Base-by-base conservation (phyloP, 2,797 vertebrate genomes). In the Anniella stebbinsi region DNA sequence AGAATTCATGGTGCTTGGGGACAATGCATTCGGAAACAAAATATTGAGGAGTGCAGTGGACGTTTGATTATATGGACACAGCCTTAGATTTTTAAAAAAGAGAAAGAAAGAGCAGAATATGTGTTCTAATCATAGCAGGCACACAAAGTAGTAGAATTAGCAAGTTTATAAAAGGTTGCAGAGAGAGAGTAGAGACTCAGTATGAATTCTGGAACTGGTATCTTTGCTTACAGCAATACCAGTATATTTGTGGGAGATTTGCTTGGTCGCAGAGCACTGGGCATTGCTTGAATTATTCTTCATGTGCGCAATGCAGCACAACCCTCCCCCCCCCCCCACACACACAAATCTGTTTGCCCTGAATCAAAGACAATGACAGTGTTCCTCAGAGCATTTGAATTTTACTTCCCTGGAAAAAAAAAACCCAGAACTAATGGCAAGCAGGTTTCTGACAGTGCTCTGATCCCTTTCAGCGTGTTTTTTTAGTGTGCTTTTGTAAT, bases 261-360 rank as follows among this genome's bases (percentile, higher is more conserved):
- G 4, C 73, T 91, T 17, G 81, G 90, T 1, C 0, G 67, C 60
- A 91, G 86, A 75, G 25, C 88, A 77, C 83, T 90, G 67, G 25
- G 80, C 87, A 92, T 89, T 91, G 17, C 87, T 93, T 80, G 0
- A 0, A 77, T 91, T 63, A 21, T 63, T 78, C 0, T 0, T 88
- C 70, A 67, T 87, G 66, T 2, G 2, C 85, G 33, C n/a, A n/a
- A n/a, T n/a, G n/a, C 5, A 23, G 80, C 72, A 89, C 48, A 89
- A 30, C 28, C 15, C 51, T 2, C 66, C 67, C 23, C 15, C n/a
- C 54, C n/a, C 36, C 23, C n/a, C 13, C 18, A 57, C 30, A n/a
- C 89, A n/a, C n/a, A 82, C 78, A 38, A 36, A 8, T n/a, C 36
- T 30, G 87, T 69, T 90, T 92, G 87, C 89, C 92, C 78, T 93